These are phyloP conservation scores for Mola mola DNA, from an alignment of 2,113 vertebrate species.

Conservation along the genomic window DNA sequence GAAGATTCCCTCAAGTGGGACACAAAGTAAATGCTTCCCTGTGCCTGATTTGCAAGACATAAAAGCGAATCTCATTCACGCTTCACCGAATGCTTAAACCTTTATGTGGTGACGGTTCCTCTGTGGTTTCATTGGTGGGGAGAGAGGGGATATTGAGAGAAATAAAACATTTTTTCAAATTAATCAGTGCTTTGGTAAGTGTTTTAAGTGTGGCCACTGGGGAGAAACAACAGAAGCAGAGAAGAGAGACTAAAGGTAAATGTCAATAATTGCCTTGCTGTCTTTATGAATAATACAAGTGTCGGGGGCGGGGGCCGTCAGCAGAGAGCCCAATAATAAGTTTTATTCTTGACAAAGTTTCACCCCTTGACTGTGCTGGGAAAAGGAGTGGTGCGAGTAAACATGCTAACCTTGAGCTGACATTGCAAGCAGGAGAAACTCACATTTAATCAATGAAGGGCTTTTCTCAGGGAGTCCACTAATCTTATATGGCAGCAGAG, in stretches of 20 bases:
- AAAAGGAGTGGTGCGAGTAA: slow-evolving; percentile 27
- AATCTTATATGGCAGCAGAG: slow-evolving; percentile 74
- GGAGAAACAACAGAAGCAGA: slow-evolving; percentile 9
- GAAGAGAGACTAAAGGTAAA: slow-evolving; percentile 28
- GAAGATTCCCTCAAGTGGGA: slow-evolving; percentile 58
- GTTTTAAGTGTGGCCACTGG: slow-evolving; percentile 32
- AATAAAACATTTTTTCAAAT: slow-evolving; percentile 42
- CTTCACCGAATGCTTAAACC: slow-evolving; percentile 41
- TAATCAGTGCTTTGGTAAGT: slow-evolving; percentile 51
- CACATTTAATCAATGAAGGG: slow-evolving; percentile 72
- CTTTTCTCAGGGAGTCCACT: slow-evolving; percentile 79
- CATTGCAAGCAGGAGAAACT: slow-evolving; percentile 68
- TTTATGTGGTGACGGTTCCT: slow-evolving; percentile 51
- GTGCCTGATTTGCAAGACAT: slow-evolving; percentile 40
- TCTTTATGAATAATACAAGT: slow-evolving; percentile 62
- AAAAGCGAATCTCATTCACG: slow-evolving; percentile 52
- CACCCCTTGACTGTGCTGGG: slow-evolving; percentile 30
- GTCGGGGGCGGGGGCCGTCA: slow-evolving; percentile 42
- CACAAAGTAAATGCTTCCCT: slow-evolving; percentile 58
- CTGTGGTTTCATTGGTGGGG: slow-evolving; percentile 35
- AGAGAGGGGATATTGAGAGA: slow-evolving; percentile 1
- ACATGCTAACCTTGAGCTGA: slow-evolving; percentile 73
- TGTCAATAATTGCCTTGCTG: slow-evolving; percentile 51
- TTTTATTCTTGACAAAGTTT: slow-evolving; percentile 55
- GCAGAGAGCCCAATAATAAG: slow-evolving; percentile 56